A percentile compares a stretch with the other conserved stretches of the same genome.
Conservation (phyloP, 2,113 vertebrate genomes). For the Albula goreensis region DNA sequence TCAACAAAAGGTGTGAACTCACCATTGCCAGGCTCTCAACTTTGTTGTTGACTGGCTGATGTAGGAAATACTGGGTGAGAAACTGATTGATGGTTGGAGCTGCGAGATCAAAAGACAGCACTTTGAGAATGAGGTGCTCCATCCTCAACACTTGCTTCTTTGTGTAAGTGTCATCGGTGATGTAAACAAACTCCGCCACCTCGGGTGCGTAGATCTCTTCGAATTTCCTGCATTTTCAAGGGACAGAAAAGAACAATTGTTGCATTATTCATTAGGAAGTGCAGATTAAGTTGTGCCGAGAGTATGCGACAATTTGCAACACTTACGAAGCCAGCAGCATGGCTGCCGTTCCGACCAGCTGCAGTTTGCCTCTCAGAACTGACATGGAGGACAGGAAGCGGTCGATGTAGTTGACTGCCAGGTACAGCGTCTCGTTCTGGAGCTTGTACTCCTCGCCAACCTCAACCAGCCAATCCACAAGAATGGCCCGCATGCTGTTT, state of each 20-base stretch:
- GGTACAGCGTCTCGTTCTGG: conserved; percentile 91
- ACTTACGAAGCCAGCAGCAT: conserved; percentile 98
- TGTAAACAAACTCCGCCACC: conserved; percentile 97
- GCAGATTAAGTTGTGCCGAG: neutral
- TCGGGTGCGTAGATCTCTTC: conserved; percentile 99
- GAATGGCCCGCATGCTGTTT: conserved; percentile 92
- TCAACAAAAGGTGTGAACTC: conserved; percentile 38
- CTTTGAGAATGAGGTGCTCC: conserved; percentile 96
- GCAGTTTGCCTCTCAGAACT: conserved; percentile 92
- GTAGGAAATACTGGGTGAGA: conserved; percentile 89
- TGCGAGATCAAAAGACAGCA: conserved; percentile 94
- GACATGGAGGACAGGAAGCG: conserved; percentile 98
- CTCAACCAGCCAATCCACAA: conserved; percentile 98
- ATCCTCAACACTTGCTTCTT: conserved; percentile 97
- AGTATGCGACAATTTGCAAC: neutral
- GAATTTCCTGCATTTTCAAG: conserved; percentile 81
- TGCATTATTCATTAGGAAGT: neutral
- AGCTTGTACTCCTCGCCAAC: conserved; percentile 97
- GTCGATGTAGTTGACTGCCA: conserved; percentile 98
- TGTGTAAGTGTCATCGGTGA: conserved; percentile 97
- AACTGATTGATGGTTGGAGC: conserved; percentile 94
- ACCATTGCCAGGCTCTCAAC: conserved; percentile 91
- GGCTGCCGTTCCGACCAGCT: conserved; percentile 95
- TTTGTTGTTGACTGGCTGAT: conserved; percentile 70
- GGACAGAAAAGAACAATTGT: neutral